Percentiles rank a stretch among this genome's conserved stretches.
These are phyloP conservation scores for Heliangelus exortis DNA, from an alignment of 2,797 vertebrate genomes.

Conservation along the genomic window DNA sequence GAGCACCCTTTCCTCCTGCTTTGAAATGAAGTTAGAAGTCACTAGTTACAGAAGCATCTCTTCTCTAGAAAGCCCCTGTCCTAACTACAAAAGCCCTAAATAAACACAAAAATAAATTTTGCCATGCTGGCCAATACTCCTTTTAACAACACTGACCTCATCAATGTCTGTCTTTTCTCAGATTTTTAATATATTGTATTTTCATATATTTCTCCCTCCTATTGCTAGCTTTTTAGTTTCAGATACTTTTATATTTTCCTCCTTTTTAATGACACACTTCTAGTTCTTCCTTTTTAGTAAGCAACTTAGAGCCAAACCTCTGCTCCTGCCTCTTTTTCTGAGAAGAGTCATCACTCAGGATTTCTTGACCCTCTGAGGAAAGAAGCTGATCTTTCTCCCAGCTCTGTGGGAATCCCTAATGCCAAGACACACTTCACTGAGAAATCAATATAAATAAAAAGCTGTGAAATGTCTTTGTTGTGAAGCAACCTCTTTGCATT, in stretches of 20 bases:
- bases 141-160: background rate
- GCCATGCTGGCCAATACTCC: background rate
- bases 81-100: background rate
- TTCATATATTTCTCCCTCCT: background rate
- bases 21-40: background rate
- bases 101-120: background rate
- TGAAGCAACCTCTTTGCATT: constrained; percentile 52
- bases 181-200: background rate
- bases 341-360: constrained; percentile 62
- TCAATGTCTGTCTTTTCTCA: background rate
- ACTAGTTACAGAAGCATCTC: too few species aligned
- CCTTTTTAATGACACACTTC: background rate
- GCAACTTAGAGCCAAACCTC: background rate
- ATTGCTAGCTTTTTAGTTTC: background rate
- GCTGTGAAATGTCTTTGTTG: constrained; percentile 75
- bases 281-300: background rate
- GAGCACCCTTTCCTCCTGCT: background rate
- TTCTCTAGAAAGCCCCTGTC: background rate
- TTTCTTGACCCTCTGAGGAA: constrained; percentile 68
- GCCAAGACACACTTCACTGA: constrained; percentile 73
- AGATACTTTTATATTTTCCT: background rate
- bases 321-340: background rate
- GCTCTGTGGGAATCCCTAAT: constrained; percentile 71
- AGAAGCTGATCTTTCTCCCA: constrained; percentile 62
- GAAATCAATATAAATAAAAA: constrained; percentile 78